phyloP scores from a whole-genome alignment of 2,113 vertebrate species.

The Anoura caudifer region DNA sequence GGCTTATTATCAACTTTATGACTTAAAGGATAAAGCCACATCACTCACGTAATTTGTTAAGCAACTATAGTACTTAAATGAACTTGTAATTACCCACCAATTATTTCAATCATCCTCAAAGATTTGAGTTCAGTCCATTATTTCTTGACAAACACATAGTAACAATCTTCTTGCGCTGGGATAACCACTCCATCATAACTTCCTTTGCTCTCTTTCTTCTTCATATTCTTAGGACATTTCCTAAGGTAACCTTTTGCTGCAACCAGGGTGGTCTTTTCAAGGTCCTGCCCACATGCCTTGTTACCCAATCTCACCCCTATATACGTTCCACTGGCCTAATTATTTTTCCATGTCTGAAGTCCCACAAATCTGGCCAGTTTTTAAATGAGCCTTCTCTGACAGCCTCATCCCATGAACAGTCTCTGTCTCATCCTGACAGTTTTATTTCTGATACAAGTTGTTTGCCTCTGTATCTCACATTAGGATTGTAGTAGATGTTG shows the following conservation, averaged over 20 bases:
- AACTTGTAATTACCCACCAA: constrained; percentile 50
- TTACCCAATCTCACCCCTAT: background rate
- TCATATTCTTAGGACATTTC: background rate
- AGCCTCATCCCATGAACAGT: background rate
- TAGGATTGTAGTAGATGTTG: background rate
- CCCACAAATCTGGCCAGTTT: constrained; percentile 2
- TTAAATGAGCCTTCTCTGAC: background rate
- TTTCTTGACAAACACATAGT: constrained; percentile 54
- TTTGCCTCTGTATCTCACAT: background rate
- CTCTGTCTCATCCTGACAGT: background rate
- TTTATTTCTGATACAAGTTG: background rate
- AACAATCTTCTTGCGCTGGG: background rate
- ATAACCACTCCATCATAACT: background rate
- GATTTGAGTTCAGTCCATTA: constrained; percentile 43
- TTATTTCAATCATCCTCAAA: constrained; percentile 63
- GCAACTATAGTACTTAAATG: constrained; percentile 56
- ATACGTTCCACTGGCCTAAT: background rate
- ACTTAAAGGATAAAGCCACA: constrained; percentile 56
- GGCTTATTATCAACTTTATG: constrained; percentile 52
- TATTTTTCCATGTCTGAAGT: background rate
- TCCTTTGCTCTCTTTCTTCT: constrained; percentile 33
- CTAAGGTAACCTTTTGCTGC: background rate
- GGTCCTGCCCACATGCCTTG: background rate
- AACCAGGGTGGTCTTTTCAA: constrained; percentile 39
- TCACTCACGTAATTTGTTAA: constrained; percentile 54